phyloP scores from a whole-genome alignment of 2,113 vertebrate genomes.

The Polypterus bichir region DNA sequence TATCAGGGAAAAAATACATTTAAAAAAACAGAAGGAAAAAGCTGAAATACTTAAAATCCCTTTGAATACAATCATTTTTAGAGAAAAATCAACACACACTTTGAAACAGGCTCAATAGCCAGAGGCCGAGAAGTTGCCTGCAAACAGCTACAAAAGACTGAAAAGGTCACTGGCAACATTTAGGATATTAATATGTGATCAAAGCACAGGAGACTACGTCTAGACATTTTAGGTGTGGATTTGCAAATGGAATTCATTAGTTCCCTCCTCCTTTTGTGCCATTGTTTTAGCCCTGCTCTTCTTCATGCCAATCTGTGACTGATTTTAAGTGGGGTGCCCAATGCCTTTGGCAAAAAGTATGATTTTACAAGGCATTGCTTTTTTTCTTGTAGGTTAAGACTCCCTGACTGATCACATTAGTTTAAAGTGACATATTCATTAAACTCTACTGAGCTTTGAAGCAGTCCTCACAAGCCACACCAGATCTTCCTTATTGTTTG shows the following conservation, averaged over 20 bases:
- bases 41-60: constrained; percentile 11
- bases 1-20: too few species aligned
- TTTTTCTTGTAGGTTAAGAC: constrained; percentile 48
- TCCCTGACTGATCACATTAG: constrained; percentile 66
- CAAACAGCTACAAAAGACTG: constrained; percentile 35
- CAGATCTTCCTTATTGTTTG: constrained; percentile 36
- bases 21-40: too few species aligned
- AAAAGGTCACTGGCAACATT: constrained; percentile 55
- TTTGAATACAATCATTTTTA: constrained; percentile 69
- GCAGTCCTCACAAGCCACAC: constrained; percentile 54
- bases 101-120: constrained; percentile 68
- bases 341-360: constrained; percentile 67
- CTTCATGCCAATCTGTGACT: constrained; percentile 72
- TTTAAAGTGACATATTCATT: constrained; percentile 66
- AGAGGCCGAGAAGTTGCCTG: constrained; percentile 49
- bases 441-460: constrained; percentile 54
- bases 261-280: constrained; percentile 39
- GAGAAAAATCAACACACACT: constrained; percentile 58
- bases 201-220: constrained; percentile 54
- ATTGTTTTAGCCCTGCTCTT: constrained; percentile 50
- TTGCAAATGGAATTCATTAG: constrained; percentile 68
- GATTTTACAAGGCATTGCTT: constrained; percentile 58
- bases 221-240: constrained; percentile 64
- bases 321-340: constrained; percentile 77
- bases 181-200: constrained; percentile 54